phyloP scores from a whole-genome alignment of 2,888 invertebrate species.

The Caenorhabditis macrosperma region DNA sequence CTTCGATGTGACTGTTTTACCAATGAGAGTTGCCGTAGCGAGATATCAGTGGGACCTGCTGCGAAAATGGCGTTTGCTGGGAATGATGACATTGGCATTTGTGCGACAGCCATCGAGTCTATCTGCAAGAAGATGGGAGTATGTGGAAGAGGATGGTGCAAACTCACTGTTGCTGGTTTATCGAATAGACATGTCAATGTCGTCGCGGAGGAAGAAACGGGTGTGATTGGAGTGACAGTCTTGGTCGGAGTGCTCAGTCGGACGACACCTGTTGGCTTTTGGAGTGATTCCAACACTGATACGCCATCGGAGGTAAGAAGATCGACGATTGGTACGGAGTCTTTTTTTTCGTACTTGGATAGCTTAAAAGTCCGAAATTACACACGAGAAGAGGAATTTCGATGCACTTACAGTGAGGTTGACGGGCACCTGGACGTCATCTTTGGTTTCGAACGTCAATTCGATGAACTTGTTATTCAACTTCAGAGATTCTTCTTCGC shows the following conservation, averaged over 20 bases:
- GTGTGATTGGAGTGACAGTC: background rate
- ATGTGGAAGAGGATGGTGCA: background rate
- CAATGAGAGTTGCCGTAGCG: conserved; percentile 67
- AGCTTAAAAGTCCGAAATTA: conserved; percentile 17
- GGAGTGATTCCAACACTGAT: conserved; percentile 38
- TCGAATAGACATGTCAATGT: conserved; percentile 43
- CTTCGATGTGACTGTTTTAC: too few species aligned
- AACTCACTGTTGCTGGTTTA: conserved; percentile 48
- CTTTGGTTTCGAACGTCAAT: conserved; percentile 43
- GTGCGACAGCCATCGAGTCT: conserved; percentile 58
- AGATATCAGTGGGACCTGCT: conserved; percentile 71
- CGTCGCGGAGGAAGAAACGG: conserved; percentile 5
- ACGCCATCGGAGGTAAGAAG: conserved; percentile 27
- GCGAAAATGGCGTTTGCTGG: conserved; percentile 70
- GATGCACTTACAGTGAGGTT: conserved; percentile 33
- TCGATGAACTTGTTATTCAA: conserved; percentile 45
- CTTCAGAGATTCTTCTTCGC: conserved; percentile 27
- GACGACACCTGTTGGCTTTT: conserved; percentile 51
- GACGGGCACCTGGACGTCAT: conserved; percentile 24
- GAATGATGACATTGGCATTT: conserved; percentile 68
- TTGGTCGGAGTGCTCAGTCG: conserved; percentile 33
- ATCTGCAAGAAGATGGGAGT: conserved; percentile 41
- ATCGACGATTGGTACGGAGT: conserved; percentile 36
- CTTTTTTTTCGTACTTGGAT: conserved; percentile 20
- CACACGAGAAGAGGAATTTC: background rate